phyloP scores from a whole-genome alignment of 2,113 vertebrate genomes.

The Sturnus vulgaris region DNA sequence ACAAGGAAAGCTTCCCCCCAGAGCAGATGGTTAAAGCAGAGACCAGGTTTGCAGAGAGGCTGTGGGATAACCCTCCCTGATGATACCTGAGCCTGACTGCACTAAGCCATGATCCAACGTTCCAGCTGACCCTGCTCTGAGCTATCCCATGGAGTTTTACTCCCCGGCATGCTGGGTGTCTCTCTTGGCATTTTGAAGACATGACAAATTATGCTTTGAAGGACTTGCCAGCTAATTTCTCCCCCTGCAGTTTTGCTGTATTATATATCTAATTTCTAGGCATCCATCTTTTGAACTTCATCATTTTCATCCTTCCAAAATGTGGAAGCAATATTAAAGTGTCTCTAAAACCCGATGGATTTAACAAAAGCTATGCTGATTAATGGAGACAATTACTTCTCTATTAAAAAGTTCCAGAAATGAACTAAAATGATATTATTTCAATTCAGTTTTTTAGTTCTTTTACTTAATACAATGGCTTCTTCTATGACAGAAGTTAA shows the following conservation, averaged over 20 bases:
- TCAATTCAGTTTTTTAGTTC: background rate
- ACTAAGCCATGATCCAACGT: background rate
- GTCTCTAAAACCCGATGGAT: background rate
- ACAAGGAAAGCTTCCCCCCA: background rate
- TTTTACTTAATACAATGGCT: background rate
- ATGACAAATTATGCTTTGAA: background rate
- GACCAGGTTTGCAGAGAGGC: accelerated
- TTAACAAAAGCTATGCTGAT: conserved; percentile 20
- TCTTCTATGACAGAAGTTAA: background rate
- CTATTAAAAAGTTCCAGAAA: conserved; percentile 5
- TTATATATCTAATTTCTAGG: background rate
- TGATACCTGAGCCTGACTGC: background rate
- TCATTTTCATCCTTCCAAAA: background rate
- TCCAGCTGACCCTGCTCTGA: background rate
- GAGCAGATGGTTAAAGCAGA: background rate
- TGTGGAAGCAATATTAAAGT: background rate
- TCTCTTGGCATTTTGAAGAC: background rate
- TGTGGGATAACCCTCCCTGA: background rate
- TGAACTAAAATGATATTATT: background rate
- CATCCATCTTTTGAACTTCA: background rate
- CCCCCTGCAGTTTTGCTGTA: background rate
- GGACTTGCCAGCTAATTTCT: background rate
- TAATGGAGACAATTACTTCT: conserved; percentile 12
- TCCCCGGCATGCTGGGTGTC: background rate
- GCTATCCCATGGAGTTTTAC: background rate